These are phyloP conservation scores for Cosmia trapezina DNA, from an alignment of 2,888 invertebrate species.

Conservation along the genomic window DNA sequence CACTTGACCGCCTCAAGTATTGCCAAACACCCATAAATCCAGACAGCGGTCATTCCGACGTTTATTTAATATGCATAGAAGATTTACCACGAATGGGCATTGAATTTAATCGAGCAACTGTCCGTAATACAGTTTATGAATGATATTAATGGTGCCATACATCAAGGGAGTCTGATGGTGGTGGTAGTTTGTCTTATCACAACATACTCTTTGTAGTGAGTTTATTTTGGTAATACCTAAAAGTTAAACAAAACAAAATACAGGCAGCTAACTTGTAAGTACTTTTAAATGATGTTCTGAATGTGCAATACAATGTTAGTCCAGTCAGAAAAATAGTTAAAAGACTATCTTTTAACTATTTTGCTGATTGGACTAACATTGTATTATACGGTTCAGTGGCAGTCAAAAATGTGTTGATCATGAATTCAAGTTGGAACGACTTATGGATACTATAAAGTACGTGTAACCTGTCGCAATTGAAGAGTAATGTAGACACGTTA, in stretches of 20 bases:
- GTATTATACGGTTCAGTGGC: not conserved
- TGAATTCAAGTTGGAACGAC: not conserved
- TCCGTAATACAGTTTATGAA: slow-evolving; percentile 83
- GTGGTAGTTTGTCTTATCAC: slow-evolving; percentile 72
- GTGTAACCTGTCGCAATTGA: slow-evolving; percentile 6
- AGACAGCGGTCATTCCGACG: slow-evolving; percentile 79
- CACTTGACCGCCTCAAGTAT: slow-evolving; percentile 66
- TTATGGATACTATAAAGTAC: not conserved
- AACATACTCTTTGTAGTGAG: slow-evolving; percentile 65
- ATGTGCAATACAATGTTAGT: no score
- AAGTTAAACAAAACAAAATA: slow-evolving; percentile 12
- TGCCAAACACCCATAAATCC: slow-evolving; percentile 83
- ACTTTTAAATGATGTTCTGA: not conserved
- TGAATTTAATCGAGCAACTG: slow-evolving; percentile 86
- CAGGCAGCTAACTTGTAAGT: not conserved
- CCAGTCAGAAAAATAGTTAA: no score
- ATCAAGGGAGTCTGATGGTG: slow-evolving; percentile 67
- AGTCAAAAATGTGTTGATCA: not conserved
- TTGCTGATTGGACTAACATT: not conserved
- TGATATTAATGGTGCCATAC: slow-evolving; percentile 76
- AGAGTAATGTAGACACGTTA: slow-evolving; percentile 32
- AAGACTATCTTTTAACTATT: not conserved
- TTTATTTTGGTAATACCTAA: slow-evolving; percentile 57
- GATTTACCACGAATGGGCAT: slow-evolving; percentile 86
- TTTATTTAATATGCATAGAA: slow-evolving; percentile 88